Evolutionary conservation across 2,888 invertebrate species (phyloP), one percentile per base, ranked within the genome.

Genomic region (Lucinisca nassula): DNA sequence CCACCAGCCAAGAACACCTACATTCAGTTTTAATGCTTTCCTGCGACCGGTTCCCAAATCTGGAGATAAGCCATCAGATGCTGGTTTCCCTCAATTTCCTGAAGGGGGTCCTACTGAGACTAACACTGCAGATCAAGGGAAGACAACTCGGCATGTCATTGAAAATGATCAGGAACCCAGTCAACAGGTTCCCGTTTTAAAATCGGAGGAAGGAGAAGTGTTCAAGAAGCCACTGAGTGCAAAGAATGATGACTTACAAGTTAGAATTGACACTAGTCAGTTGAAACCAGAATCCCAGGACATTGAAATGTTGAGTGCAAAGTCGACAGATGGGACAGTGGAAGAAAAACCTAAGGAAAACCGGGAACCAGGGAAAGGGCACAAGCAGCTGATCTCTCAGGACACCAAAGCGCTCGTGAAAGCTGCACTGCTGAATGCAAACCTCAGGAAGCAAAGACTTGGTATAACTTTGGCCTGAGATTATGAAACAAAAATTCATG

Each of bases 241-340:
- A 6, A 84, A 87, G 67, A 89, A 89, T 79, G 72, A 40, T 35
- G 88, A 85, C 4, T 24, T 67, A 6, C 67, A 67, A 30, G 92
- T 92, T 17, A 87, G 89, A 21, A 86, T 93, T 14, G 89, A 92
- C 80, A 84, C 89, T 32, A 84, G 87, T 40, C 49, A 87, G 27
- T 77, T 90, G 21, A 86, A 84, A 73, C 24, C 84, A 1, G 88
- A 90, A 8, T 72, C 89, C 8, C 72, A 75, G 24, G 95, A 95
- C 83, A 90, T 95, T 37, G 95, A 95, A 87, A 95, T 95, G 95
- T 88, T 94, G 10, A 95, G 95, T 90, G 95, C 95, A 0, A 94
- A 94, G 86, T 92, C 92, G 17, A 87, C 88, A 49, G 87, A 88
- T 67, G 87, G 88, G 51, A 82, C 82, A n/a, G 67, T 49, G 12